These are phyloP conservation scores for Tortrix viridana DNA, from an alignment of 2,888 invertebrate genomes.

Conservation along the genomic window DNA sequence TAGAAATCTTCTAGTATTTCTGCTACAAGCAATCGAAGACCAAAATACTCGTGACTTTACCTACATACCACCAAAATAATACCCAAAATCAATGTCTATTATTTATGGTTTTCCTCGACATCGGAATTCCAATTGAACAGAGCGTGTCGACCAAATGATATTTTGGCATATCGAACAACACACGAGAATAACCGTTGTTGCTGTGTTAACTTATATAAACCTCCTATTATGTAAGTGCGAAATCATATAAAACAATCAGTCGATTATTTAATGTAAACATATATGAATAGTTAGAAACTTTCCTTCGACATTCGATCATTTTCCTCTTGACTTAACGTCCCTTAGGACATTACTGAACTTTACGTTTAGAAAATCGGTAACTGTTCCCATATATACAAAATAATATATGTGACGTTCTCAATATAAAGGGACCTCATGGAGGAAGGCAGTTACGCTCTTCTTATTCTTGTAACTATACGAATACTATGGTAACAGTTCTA, in stretches of 20 bases:
- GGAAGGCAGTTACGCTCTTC: no score
- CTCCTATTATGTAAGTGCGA: constrained; percentile 8
- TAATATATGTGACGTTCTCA: no score
- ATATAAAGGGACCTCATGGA: no score
- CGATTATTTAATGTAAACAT: not conserved
- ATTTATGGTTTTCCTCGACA: constrained; percentile 34
- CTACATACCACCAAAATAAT: constrained; percentile 8
- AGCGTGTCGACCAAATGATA: constrained; percentile 33
- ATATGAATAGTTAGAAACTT: not conserved
- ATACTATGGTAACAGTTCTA: no score
- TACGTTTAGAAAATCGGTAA: no score
- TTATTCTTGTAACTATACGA: no score
- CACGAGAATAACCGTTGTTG: constrained; percentile 14
- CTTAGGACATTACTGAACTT: no score
- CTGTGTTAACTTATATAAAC: constrained; percentile 17
- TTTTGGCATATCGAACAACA: constrained; percentile 38
- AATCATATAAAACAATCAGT: not conserved
- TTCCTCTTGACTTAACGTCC: no score
- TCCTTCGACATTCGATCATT: no score
- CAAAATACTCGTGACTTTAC: constrained; percentile 10
- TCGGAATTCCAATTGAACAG: constrained; percentile 36
- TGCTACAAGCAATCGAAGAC: not conserved
- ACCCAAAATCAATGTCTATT: constrained; percentile 29
- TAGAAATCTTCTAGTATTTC: not conserved
- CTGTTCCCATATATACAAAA: no score